Evolutionary conservation across 2,888 invertebrate genomes (phyloP).

Genomic region (Volucella inflata): DNA sequence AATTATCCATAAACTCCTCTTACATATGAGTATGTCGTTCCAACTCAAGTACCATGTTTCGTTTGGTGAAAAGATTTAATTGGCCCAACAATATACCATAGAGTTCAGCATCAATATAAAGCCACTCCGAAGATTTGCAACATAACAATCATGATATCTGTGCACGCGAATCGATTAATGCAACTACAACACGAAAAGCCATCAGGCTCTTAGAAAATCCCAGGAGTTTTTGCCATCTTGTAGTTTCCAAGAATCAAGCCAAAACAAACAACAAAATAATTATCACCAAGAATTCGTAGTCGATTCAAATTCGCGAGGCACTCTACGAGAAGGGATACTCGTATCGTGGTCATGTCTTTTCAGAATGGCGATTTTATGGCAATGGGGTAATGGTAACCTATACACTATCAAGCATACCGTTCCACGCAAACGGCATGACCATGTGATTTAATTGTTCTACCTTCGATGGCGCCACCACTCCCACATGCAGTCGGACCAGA

Average conservation of each 20-base stretch:
- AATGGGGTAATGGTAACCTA: background rate
- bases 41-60: too few relatives aligned
- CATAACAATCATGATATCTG: slow-evolving; percentile 26
- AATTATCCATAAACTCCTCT: too few relatives aligned
- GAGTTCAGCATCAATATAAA: background rate
- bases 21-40: too few relatives aligned
- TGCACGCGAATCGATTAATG: slow-evolving; percentile 57
- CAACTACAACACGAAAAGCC: slow-evolving; percentile 47
- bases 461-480: slow-evolving; percentile 49
- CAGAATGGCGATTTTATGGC: background rate
- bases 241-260: slow-evolving; percentile 26
- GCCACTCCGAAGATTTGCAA: background rate
- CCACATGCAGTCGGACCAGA: slow-evolving; percentile 15
- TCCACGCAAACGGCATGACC: slow-evolving; percentile 42
- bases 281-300: slow-evolving; percentile 2
- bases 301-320: background rate
- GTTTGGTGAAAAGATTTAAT: slow-evolving; percentile 8
- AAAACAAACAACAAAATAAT: slow-evolving; percentile 31
- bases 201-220: slow-evolving; percentile 19
- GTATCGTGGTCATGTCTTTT: background rate
- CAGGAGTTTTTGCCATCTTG: background rate
- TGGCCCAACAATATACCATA: slow-evolving; percentile 29
- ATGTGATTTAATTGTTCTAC: slow-evolving; percentile 46
- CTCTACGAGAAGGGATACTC: background rate
- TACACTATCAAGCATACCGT: slow-evolving; percentile 8